phyloP scores from a whole-genome alignment of 2,888 invertebrate species.

The Hydrotaea cyrtoneurina region DNA sequence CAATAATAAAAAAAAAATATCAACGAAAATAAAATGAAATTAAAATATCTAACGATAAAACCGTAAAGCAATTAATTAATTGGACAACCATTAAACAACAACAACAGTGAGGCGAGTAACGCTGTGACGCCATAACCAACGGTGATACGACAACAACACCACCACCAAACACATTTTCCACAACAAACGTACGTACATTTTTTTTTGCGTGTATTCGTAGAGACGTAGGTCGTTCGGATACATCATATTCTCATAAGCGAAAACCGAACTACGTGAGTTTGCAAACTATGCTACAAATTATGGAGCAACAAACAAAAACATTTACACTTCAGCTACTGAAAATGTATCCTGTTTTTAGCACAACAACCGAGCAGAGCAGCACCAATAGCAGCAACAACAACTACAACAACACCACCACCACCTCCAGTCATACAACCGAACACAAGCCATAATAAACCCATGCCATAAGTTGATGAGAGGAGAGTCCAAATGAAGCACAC shows the following conservation, averaged over 20 bases:
- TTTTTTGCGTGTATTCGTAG: slow-evolving; percentile 44
- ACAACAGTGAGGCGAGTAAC: not conserved
- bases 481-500: slow-evolving; percentile 3
- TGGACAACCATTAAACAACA: slow-evolving; percentile 36
- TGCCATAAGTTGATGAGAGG: not conserved
- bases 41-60: slow-evolving; percentile 4
- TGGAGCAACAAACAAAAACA: slow-evolving; percentile 70
- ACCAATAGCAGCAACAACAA: slow-evolving; percentile 30
- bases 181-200: not conserved
- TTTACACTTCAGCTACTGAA: slow-evolving; percentile 68
- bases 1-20: not conserved
- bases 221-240: not conserved
- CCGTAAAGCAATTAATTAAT: slow-evolving; percentile 43
- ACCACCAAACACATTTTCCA: not conserved
- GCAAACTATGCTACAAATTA: slow-evolving; percentile 73
- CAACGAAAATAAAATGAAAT: slow-evolving; percentile 14
- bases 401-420: not conserved
- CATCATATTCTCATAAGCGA: slow-evolving; percentile 15
- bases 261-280: slow-evolving; percentile 70
- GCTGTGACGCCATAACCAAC: slow-evolving; percentile 1
- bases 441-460: slow-evolving; percentile 25
- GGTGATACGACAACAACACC: slow-evolving; percentile 2
- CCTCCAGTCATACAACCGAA: not conserved
- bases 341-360: slow-evolving; percentile 37
- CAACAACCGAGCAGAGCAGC: slow-evolving; percentile 34